A percentile compares a stretch with the other conserved stretches of the same genome.
phyloP scores from a whole-genome alignment of 2,888 invertebrate species.

The Diplolepis rosae region DNA sequence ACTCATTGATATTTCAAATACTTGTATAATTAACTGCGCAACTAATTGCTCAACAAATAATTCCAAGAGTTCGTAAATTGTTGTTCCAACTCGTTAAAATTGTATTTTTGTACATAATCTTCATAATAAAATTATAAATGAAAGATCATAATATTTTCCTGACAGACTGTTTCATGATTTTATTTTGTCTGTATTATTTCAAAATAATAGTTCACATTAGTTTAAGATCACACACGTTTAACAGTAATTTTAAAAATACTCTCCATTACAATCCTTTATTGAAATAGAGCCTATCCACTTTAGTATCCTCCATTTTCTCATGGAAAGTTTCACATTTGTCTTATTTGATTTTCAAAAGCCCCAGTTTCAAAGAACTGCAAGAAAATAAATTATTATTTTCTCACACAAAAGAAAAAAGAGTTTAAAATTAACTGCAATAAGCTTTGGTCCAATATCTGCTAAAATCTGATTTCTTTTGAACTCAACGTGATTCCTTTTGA shows the following conservation, averaged over 20 bases:
- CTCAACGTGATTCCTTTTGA: no score
- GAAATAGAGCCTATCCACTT: background rate
- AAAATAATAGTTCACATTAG: no score
- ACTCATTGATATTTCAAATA: background rate
- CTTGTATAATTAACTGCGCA: background rate
- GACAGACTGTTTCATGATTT: background rate
- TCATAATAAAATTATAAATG: conserved; percentile 8
- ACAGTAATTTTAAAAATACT: no score
- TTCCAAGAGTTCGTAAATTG: background rate
- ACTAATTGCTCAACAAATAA: conserved; percentile 1
- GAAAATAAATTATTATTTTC: background rate
- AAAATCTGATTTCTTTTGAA: no score
- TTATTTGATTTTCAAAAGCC: background rate
- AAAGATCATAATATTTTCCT: background rate
- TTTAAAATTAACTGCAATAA: no score
- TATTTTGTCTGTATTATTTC: background rate
- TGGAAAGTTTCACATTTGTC: background rate
- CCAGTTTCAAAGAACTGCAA: background rate
- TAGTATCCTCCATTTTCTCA: background rate
- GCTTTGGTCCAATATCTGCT: no score
- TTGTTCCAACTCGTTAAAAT: background rate
- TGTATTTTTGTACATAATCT: conserved; percentile 24
- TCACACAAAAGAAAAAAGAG: background rate
- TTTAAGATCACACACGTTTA: no score
- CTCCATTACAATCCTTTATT: background rate